phyloP scores from a whole-genome alignment of 2,797 vertebrate species.

The Bucorvus abyssinicus region DNA sequence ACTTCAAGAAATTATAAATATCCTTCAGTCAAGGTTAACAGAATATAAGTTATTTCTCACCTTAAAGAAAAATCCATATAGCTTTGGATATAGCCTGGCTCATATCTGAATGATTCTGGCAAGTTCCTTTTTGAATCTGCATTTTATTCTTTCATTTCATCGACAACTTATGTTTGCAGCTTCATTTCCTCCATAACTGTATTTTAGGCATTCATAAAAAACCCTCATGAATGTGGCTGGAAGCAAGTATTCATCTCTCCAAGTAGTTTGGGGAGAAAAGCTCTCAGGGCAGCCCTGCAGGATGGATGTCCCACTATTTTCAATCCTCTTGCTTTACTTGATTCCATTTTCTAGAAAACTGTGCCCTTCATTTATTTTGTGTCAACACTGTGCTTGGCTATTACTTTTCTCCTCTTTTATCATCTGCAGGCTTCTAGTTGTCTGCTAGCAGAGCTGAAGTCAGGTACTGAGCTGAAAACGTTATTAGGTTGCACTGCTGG shows the following conservation, averaged over 20 bases:
- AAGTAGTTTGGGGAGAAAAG: not conserved
- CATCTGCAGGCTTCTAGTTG: not conserved
- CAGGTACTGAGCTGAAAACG: not conserved
- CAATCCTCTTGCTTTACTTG: not conserved
- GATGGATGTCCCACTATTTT: not conserved
- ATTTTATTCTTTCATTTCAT: not conserved
- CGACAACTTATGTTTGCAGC: not conserved
- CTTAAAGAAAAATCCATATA: not conserved
- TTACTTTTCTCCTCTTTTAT: constrained; percentile 5
- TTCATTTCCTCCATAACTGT: not conserved
- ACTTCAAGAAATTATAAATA: not conserved
- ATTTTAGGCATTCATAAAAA: not conserved
- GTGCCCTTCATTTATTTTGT: constrained; percentile 3
- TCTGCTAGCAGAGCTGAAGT: not conserved
- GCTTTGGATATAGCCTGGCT: not conserved
- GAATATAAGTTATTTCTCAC: not conserved
- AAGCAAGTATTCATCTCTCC: not conserved
- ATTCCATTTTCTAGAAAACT: not conserved
- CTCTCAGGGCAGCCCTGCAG: not conserved
- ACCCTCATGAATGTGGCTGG: fast-evolving
- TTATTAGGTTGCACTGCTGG: not conserved
- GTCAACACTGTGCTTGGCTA: not conserved
- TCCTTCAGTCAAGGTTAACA: not conserved
- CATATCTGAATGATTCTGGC: not conserved
- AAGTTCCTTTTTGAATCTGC: not conserved